These are phyloP conservation scores for Pangasius mekongensis DNA, from an alignment of 2,797 vertebrate species.

Conservation along the genomic window DNA sequence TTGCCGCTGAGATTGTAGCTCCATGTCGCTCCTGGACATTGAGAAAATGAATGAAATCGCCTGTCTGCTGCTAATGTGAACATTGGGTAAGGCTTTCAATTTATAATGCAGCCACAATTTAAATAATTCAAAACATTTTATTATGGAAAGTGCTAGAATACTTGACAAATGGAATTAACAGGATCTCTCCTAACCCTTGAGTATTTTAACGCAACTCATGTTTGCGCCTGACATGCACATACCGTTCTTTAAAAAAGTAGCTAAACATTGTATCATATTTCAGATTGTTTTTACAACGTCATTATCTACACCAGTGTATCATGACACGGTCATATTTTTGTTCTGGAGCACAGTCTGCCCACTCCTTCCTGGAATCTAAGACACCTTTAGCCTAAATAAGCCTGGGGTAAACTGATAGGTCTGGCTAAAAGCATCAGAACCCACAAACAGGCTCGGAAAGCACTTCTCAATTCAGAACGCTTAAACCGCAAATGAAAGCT, in stretches of 20 bases:
- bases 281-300: background rate
- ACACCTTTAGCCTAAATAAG: constrained; percentile 31
- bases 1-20: background rate
- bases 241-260: background rate
- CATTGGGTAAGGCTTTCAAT: too few species aligned
- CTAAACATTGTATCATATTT: background rate
- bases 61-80: too few species aligned
- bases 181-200: background rate
- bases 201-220: background rate
- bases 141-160: background rate
- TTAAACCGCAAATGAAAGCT: background rate
- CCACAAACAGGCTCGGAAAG: background rate
- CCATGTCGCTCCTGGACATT: background rate
- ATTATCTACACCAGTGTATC: background rate
- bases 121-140: background rate
- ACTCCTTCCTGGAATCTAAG: constrained; percentile 24
- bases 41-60: too few species aligned
- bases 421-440: background rate
- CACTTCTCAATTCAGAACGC: background rate
- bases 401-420: constrained; percentile 16
- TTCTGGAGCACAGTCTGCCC: background rate
- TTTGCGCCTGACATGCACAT: background rate
- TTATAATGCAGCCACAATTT: background rate
- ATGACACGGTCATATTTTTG: background rate
- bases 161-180: background rate